Percentiles rank a stretch among this genome's conserved stretches.
Evolutionary conservation across 1,140 invertebrate genomes (phyloP).

Genomic region (Bombus fervidus): DNA sequence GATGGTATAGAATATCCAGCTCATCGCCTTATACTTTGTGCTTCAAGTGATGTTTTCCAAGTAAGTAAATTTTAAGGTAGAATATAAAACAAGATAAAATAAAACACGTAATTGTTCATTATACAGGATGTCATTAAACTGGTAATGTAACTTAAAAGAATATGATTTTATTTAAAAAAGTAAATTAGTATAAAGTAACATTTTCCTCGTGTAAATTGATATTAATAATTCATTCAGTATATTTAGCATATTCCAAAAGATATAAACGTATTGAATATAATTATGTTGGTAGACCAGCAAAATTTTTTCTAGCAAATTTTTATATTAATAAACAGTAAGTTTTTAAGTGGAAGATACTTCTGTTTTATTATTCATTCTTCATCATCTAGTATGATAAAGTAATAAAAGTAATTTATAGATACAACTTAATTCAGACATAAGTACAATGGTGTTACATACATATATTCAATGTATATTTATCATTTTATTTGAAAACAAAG

Average conservation of each 20-base stretch:
- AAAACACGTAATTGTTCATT: neutral
- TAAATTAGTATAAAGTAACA: neutral
- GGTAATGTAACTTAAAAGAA: neutral
- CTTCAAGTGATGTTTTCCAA: slow-evolving; percentile 97
- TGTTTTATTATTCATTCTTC: neutral
- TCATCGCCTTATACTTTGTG: slow-evolving; percentile 95
- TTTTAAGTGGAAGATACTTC: neutral
- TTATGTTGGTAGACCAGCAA: neutral
- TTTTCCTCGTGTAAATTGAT: neutral
- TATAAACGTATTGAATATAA: neutral
- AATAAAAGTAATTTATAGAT: neutral
- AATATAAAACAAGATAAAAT: neutral
- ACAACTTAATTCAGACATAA: neutral
- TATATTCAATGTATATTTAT: neutral
- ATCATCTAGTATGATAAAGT: neutral
- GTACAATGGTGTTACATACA: neutral
- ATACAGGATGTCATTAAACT: neutral
- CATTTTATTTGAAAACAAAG: neutral
- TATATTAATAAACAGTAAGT: neutral
- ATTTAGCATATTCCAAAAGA: neutral
- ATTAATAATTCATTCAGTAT: neutral
- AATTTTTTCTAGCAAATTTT: neutral
- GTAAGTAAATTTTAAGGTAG: slow-evolving; percentile 79
- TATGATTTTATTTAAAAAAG: neutral
- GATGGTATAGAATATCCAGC: slow-evolving; percentile 91